Base-by-base conservation (phyloP, 2,797 vertebrate species). In the Crenuchus spilurus region DNA sequence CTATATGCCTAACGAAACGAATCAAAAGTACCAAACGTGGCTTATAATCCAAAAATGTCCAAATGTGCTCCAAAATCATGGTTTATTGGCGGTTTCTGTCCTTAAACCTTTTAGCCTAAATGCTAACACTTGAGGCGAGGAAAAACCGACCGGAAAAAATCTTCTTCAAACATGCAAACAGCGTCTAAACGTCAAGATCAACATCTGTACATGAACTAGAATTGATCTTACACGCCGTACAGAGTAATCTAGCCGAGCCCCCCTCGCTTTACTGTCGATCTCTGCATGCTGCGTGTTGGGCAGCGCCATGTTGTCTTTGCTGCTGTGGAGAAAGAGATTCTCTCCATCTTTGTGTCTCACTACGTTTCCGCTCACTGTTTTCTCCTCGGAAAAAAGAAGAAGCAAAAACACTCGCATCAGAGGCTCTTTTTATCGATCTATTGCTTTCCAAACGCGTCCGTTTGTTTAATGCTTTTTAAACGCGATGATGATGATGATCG, bases 221-320 rank as follows among this genome's bases (percentile, higher is more conserved):
- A 10, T 37, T 22, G 2, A 86, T 60, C 35, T 22, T 6, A 39
- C 57, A 60, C 57, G 33, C 57, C 57, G 24, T 33, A 39, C 8
- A 6, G 18, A 22, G n/a, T 6, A 39, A 13, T 22, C 39, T 13
- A 5, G 22, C 26, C 33, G 1, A 51, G 18, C 9, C 20, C 20
- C 48, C 10, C 48, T 20, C 48, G 20, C 24, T 51, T 24, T 22
- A 24, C 24, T 11, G 37, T 61, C 6, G 35, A 26, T 61, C 35
- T 61, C 11, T 26, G 35, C 87, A 86, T 88, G 89, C 90, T 88
- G 90, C 87, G 79, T 89, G 86, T 87, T 76, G 80, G 86, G 89
- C 87, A 84, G 89, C 93, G 92, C 93, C 93, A 94, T 94, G 92
- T 93, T 94, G 93, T 92, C 90, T 92, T 88, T 91, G 91, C 87